Conservation (phyloP, 2,888 invertebrate genomes). For the Baccha elongata region DNA sequence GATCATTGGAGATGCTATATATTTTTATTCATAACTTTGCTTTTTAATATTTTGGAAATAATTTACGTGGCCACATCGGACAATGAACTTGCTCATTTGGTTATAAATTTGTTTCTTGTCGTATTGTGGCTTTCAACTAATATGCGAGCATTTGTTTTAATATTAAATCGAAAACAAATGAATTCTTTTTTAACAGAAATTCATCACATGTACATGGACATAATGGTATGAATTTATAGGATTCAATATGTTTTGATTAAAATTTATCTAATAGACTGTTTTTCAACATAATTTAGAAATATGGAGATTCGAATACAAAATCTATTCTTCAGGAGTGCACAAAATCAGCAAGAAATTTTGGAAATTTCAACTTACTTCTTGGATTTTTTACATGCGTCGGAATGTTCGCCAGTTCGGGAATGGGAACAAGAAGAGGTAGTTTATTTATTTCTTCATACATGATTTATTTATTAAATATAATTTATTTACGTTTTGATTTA, state of each 20-base stretch:
- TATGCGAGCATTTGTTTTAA: conserved; percentile 32
- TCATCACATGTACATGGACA: conserved; percentile 39
- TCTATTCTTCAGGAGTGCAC: conserved; percentile 39
- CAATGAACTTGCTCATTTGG: conserved; percentile 34
- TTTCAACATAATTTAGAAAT: conserved; percentile 18
- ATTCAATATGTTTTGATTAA: not conserved
- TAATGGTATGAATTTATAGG: conserved; percentile 28
- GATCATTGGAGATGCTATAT: conserved; percentile 61
- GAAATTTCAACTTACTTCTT: conserved; percentile 33
- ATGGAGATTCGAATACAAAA: conserved; percentile 24
- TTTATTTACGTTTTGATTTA: no score
- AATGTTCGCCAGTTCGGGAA: conserved; percentile 39
- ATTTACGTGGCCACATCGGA: conserved; percentile 34
- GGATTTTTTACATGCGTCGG: conserved; percentile 46
- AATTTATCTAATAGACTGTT: not conserved
- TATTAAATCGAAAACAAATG: conserved; percentile 49
- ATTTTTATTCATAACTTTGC: not conserved
- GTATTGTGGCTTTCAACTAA: conserved; percentile 52
- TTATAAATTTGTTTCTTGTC: conserved; percentile 41
- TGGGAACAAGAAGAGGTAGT: conserved; percentile 43
- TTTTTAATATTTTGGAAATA: conserved; percentile 45
- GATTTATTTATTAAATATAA: no score
- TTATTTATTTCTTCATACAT: no score
- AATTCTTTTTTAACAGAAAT: conserved; percentile 46
- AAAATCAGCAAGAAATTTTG: conserved; percentile 45